phyloP scores from a whole-genome alignment of 2,113 vertebrate species.

The Isurus oxyrinchus region DNA sequence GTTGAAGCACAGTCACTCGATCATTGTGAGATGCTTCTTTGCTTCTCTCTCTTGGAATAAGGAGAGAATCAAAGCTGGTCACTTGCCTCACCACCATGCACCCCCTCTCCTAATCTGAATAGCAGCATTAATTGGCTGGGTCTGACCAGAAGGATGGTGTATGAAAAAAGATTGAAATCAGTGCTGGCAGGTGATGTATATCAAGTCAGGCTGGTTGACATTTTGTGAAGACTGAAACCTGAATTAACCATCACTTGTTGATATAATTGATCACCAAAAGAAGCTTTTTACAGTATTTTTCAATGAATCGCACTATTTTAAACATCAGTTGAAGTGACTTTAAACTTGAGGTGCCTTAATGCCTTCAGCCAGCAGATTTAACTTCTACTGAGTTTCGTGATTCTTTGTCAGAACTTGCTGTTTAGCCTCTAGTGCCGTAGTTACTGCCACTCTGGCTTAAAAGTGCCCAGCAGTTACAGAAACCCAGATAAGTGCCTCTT shows the following conservation, averaged over 20 bases:
- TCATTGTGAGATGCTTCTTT: background rate
- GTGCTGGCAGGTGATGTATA: background rate
- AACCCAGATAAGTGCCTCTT: conserved; percentile 30
- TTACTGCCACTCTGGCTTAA: background rate
- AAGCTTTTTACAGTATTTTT: background rate
- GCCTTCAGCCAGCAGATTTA: background rate
- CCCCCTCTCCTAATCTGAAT: background rate
- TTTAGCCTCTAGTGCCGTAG: background rate
- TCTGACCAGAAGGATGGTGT: background rate
- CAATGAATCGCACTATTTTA: background rate
- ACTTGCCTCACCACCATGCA: background rate
- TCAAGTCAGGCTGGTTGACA: background rate
- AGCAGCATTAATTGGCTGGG: background rate
- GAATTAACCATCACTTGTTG: conserved; percentile 29
- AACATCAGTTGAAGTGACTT: background rate
- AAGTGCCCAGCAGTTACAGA: conserved; percentile 14
- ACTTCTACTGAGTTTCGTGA: background rate
- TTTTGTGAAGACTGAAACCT: background rate
- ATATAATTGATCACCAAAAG: background rate
- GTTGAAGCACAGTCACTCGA: background rate
- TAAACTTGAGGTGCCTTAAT: conserved; percentile 23
- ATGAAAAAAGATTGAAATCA: background rate
- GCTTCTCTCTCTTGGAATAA: background rate
- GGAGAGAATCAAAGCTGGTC: background rate
- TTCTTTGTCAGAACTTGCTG: conserved; percentile 1